Base-by-base conservation (phyloP, 2,888 invertebrate species). In the Steinernema scapterisci region DNA sequence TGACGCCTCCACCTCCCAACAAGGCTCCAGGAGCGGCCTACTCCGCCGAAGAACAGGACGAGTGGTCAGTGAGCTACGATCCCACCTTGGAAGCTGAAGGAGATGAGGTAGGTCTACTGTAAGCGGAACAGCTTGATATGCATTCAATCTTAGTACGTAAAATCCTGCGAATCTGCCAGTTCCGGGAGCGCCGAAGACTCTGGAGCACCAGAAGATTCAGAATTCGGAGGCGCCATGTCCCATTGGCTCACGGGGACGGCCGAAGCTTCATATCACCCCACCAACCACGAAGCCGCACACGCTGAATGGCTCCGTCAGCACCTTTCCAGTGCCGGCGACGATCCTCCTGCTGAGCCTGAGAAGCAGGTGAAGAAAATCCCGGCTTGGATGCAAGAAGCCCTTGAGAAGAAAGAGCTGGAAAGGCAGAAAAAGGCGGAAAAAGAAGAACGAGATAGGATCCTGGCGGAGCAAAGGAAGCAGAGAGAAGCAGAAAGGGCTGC, bases 61-160 rank as follows among this genome's bases (percentile, higher is more conserved):
- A 63, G 13, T 63, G 63, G 63, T 63, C 63, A 27, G 63, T 63
- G 31, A 63, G 38, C 63, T 63, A 63, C 31, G 63, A 63, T 31
- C 63, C 63, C 1, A 31, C 63, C 13, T 13, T 63, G 16, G 63
- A 63, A 7, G 63, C 27, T 31, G 63, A 63, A 31, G 63, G 63
- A 1, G 63, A 63, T 5, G 63, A 63, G 63, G 63, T 31, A 38
- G 7, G 23, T 51, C 19, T 51, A 51, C 51, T 19, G 51, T 51
- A 51, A 9, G 6, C 51, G 9, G 11, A 19, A 9, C 51, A 25
- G 6, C 25, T 54, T n/a, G 38, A 38, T 38, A 38, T 63, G 16
- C 31, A 5, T 25, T 54, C 25, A 27, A n/a, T n/a, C n/a, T 54
- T 23, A 63, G 63, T 63, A 63, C 63, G 63, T 25, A n/a, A 63